phyloP scores from a whole-genome alignment of 2,888 invertebrate species.

The Zaprionus obscuricornis region DNA sequence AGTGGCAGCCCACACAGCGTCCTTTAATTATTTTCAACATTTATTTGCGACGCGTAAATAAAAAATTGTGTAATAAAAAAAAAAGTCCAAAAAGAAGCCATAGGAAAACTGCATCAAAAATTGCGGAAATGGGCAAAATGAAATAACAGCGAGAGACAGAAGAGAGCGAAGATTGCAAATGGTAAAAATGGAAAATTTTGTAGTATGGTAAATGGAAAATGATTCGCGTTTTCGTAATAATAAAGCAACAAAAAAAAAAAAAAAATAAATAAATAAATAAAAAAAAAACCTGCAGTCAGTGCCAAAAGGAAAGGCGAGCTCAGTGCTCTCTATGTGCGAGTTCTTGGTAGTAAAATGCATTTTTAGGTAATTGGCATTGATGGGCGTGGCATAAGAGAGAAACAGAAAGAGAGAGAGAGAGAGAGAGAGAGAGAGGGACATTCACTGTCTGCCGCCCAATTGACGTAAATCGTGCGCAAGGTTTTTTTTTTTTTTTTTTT shows the following conservation, averaged over 20 bases:
- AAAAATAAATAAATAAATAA: constrained; percentile 12
- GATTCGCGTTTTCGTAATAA: no score
- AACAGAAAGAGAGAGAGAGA: not conserved
- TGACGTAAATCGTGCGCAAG: constrained; percentile 73
- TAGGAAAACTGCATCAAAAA: constrained; percentile 41
- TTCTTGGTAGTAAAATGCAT: constrained; percentile 57
- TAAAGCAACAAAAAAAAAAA: no score
- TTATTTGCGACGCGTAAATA: constrained; percentile 73
- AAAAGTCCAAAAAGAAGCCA: constrained; percentile 2
- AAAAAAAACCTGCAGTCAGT: constrained; percentile 23
- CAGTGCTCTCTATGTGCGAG: no score
- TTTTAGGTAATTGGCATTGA: constrained; percentile 60
- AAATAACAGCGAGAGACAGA: no score
- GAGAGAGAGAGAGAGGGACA: constrained; percentile 18
- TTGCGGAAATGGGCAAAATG: constrained; percentile 22
- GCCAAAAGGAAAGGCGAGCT: constrained; percentile 8
- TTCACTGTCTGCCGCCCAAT: constrained; percentile 70
- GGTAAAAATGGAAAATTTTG: no score
- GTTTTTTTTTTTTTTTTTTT: constrained; percentile 28
- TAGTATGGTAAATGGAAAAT: constrained; percentile 13
- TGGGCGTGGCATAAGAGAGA: constrained; percentile 39
- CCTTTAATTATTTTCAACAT: constrained; percentile 71
- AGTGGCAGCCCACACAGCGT: not conserved
- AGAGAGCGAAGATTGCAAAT: no score
- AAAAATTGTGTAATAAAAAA: constrained; percentile 30